Evolutionary conservation across 2,888 invertebrate species (phyloP).

Genomic region (Troilus luridus): DNA sequence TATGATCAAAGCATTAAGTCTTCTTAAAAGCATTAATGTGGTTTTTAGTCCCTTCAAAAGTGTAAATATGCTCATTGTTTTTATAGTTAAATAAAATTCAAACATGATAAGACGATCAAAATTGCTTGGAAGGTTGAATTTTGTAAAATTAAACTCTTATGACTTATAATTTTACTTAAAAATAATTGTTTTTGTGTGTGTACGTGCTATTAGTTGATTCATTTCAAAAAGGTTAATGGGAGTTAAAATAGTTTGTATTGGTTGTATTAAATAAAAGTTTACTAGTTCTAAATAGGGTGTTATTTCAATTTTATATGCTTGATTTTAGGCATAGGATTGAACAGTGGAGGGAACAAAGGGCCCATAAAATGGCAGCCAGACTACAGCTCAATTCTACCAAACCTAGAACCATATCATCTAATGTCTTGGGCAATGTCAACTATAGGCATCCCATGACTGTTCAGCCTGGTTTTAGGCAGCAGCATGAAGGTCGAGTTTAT

Average conservation of each 20-base stretch:
- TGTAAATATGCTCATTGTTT: no score
- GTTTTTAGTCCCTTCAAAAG: no score
- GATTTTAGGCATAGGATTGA: conserved; percentile 16
- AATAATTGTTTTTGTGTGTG: no score
- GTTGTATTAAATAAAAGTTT: background rate
- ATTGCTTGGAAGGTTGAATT: no score
- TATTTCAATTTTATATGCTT: background rate
- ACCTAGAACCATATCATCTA: background rate
- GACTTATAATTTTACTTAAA: no score
- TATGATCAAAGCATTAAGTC: no score
- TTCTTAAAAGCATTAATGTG: no score
- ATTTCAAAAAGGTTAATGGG: background rate
- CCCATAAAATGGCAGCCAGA: conserved; percentile 29
- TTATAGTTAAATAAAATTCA: no score
- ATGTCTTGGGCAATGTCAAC: conserved; percentile 8
- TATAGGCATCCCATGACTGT: background rate
- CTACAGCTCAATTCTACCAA: background rate
- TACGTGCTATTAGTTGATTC: no score
- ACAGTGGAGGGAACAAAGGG: conserved; percentile 36
- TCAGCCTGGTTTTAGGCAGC: background rate
- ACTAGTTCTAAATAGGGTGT: background rate
- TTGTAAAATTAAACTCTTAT: no score
- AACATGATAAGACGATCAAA: no score
- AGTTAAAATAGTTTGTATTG: background rate
- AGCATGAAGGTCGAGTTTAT: background rate